phyloP scores from a whole-genome alignment of 1,140 invertebrate species.

The Formica exsecta region DNA sequence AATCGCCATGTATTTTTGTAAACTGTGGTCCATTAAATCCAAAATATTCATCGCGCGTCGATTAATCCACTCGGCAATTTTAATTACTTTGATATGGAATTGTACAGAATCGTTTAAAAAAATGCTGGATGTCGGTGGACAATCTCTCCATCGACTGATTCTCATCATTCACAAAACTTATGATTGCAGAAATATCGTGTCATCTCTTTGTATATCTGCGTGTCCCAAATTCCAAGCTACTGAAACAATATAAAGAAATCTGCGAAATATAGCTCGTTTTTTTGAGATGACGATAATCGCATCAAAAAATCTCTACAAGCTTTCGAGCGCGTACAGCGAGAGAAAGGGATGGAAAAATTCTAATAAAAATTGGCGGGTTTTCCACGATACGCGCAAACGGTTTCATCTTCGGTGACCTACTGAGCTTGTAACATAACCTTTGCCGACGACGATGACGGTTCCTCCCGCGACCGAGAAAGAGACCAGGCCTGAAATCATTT shows the following conservation, averaged over 20 bases:
- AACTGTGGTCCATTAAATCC: neutral
- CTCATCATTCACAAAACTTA: slow-evolving; percentile 14
- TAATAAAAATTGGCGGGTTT: slow-evolving; percentile 13
- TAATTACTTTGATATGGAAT: neutral
- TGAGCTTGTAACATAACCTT: slow-evolving; percentile 86
- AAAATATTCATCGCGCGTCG: slow-evolving; percentile 11
- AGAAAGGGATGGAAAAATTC: neutral
- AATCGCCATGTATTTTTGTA: slow-evolving; percentile 5
- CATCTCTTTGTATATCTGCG: neutral
- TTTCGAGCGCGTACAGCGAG: neutral
- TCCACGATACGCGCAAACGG: neutral
- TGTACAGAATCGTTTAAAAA: neutral
- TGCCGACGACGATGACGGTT: slow-evolving; percentile 70
- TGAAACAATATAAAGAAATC: too few relatives aligned
- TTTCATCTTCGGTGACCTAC: slow-evolving; percentile 82
- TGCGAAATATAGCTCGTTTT: neutral
- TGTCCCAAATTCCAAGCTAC: neutral
- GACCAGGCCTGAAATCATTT: slow-evolving; percentile 80
- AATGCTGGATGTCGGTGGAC: neutral
- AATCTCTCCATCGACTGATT: slow-evolving; percentile 10
- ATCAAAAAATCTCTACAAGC: neutral
- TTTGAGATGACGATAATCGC: neutral
- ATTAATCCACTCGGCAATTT: slow-evolving; percentile 8
- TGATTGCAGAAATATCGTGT: neutral
- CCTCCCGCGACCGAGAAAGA: slow-evolving; percentile 68